phyloP scores from a whole-genome alignment of 2,113 vertebrate genomes.

The Tauraco erythrolophus region DNA sequence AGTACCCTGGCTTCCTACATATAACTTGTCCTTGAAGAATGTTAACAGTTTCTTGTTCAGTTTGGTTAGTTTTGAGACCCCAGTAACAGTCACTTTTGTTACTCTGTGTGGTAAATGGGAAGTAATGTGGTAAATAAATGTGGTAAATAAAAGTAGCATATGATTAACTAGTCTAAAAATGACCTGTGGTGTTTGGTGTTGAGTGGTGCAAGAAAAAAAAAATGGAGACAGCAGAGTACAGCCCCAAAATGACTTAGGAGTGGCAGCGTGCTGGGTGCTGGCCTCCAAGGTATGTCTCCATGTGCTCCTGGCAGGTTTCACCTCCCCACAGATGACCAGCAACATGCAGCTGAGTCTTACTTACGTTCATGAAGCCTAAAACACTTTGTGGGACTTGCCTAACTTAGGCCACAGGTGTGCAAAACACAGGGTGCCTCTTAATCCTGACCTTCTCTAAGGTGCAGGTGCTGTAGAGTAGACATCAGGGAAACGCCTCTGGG shows the following conservation, averaged over 20 bases:
- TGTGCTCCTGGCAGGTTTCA: neutral
- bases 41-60: neutral
- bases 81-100: neutral
- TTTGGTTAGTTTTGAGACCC: neutral
- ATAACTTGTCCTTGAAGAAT: neutral
- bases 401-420: neutral
- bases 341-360: neutral
- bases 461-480: neutral
- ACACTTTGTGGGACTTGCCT: neutral
- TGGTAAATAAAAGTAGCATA: no score
- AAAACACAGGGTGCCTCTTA: neutral
- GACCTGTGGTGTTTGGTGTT: neutral
- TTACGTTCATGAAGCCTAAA: neutral
- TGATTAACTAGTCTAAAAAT: neutral
- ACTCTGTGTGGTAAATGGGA: neutral
- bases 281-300: accelerated
- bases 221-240: neutral
- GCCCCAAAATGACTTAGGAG: neutral
- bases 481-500: neutral
- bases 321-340: neutral
- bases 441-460: neutral
- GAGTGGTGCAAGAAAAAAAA: neutral
- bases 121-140: neutral
- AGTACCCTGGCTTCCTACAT: neutral
- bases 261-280: neutral